These are phyloP conservation scores for Drosophila kurseongensis DNA, from an alignment of 1,140 invertebrate genomes.

Conservation along the genomic window DNA sequence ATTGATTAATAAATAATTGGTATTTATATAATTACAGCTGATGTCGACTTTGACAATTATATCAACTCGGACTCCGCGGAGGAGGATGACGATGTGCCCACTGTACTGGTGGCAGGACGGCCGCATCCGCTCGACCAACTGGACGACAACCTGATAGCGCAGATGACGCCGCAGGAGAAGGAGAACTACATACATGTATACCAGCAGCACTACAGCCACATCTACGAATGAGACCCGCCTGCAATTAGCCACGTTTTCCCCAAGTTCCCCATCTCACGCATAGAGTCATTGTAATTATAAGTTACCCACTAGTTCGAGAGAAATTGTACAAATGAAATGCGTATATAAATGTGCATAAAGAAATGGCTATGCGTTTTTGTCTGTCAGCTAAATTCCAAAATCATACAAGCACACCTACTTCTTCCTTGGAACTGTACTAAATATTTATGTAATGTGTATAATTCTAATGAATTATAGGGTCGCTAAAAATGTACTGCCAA, in stretches of 20 bases:
- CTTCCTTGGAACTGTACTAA: no score
- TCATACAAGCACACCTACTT: no score
- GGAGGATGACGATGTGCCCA: constrained; percentile 92
- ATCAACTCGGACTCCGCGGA: constrained; percentile 88
- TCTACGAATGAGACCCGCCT: constrained; percentile 86
- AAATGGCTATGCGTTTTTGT: neutral
- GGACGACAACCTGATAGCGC: constrained; percentile 92
- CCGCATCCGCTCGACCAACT: constrained; percentile 91
- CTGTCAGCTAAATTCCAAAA: no score
- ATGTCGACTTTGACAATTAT: constrained; percentile 87
- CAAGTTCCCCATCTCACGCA: constrained; percentile 3
- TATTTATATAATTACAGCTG: constrained; percentile 84
- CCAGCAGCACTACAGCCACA: constrained; percentile 96
- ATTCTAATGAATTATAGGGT: no score
- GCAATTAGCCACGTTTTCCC: constrained; percentile 15
- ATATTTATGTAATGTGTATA: no score
- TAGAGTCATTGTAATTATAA: constrained; percentile 41
- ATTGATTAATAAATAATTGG: no score
- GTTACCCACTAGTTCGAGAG: constrained; percentile 7
- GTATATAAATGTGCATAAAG: constrained; percentile 21
- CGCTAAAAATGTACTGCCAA: no score
- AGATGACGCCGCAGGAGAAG: constrained; percentile 97
- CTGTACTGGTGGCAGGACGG: constrained; percentile 92
- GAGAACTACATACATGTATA: constrained; percentile 97
- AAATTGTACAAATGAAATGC: constrained; percentile 32